Conservation (phyloP, 2,888 invertebrate species). For the Gryllus longicercus region DNA sequence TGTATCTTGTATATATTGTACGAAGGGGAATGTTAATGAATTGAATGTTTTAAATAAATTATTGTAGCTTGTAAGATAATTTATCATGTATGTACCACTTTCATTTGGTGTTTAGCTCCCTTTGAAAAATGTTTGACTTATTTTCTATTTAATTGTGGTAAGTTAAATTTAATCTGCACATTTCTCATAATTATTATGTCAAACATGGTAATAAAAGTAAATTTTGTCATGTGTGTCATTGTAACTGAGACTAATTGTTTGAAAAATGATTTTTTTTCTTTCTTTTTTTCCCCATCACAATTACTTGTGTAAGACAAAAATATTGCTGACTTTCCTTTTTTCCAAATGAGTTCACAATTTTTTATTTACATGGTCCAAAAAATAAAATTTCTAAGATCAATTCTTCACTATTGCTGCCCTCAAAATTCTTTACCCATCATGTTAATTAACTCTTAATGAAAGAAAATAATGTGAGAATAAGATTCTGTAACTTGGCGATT, state of each 20-base stretch:
- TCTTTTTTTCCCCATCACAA: too few species aligned
- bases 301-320: neutral
- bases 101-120: too few species aligned
- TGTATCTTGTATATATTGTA: neutral
- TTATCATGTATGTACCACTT: neutral
- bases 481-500: too few species aligned
- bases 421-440: too few species aligned
- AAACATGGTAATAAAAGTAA: neutral
- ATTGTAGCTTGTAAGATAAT: slow-evolving; percentile 1
- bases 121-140: too few species aligned
- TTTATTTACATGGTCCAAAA: neutral
- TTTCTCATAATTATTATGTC: neutral
- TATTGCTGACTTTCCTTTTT: neutral
- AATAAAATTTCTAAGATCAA: too few species aligned
- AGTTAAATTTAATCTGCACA: neutral
- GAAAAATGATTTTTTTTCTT: too few species aligned
- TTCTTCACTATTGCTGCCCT: too few species aligned
- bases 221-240: too few species aligned
- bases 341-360: neutral
- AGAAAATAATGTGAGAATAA: too few species aligned
- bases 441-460: too few species aligned
- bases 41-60: neutral
- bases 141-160: neutral
- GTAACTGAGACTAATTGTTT: too few species aligned
- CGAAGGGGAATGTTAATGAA: neutral